These are phyloP conservation scores for Molossus molossus DNA, from an alignment of 2,797 vertebrate genomes.

Conservation along the genomic window DNA sequence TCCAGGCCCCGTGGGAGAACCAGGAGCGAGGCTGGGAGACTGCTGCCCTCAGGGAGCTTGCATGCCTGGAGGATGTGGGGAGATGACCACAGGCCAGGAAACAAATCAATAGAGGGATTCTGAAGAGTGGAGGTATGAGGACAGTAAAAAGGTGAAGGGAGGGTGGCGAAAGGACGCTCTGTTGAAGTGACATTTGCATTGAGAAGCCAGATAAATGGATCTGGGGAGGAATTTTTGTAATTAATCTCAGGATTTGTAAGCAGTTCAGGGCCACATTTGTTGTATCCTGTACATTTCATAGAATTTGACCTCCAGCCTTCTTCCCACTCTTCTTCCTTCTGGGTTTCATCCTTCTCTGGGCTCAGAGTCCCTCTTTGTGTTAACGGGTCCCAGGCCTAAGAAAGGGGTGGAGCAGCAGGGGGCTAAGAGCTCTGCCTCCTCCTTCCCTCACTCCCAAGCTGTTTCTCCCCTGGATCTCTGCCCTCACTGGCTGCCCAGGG, in stretches of 20 bases:
- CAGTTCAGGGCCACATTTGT: neutral
- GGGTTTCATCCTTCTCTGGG: neutral
- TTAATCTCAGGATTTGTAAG: slow-evolving; percentile 29
- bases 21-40: neutral
- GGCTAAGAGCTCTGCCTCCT: neutral
- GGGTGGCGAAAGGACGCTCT: slow-evolving; percentile 1
- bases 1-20: neutral
- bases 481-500: slow-evolving; percentile 26
- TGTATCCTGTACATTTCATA: neutral
- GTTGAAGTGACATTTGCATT: slow-evolving; percentile 49
- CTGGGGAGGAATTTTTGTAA: slow-evolving; percentile 2
- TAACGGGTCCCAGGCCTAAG: slow-evolving; percentile 29
- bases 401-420: neutral
- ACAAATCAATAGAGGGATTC: neutral
- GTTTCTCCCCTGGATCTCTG: slow-evolving; percentile 28
- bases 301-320: neutral
- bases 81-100: neutral
- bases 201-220: slow-evolving; percentile 34
- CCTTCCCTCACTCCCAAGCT: neutral
- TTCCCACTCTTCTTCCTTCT: neutral
- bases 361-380: neutral
- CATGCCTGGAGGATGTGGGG: neutral
- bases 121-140: neutral
- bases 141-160: neutral
- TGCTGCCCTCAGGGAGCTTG: neutral